These are phyloP conservation scores for Crocuta crocuta DNA, from an alignment of 2,113 vertebrate genomes.

Conservation along the genomic window DNA sequence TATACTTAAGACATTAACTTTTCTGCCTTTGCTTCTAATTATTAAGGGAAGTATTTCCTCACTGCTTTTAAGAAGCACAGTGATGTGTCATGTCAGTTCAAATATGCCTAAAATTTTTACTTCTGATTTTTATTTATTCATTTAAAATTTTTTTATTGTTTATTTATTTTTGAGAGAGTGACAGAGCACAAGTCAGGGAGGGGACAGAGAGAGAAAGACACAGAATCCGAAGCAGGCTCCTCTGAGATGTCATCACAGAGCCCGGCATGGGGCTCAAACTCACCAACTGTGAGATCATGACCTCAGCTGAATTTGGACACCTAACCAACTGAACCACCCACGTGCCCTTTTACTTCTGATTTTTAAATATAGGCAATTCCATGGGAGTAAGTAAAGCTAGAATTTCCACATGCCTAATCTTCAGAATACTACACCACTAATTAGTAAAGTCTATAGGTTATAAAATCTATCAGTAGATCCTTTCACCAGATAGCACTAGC, in stretches of 20 bases:
- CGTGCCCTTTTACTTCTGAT: background rate
- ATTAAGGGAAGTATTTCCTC: constrained; percentile 15
- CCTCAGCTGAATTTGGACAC: too few relatives aligned
- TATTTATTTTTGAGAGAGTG: too few relatives aligned
- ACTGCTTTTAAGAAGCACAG: constrained; percentile 2
- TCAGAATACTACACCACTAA: background rate
- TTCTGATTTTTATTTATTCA: background rate
- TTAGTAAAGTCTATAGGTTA: background rate
- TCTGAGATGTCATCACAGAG: too few relatives aligned
- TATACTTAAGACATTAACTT: background rate
- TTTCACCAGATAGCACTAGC: background rate
- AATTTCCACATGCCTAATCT: background rate
- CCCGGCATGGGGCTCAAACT: too few relatives aligned
- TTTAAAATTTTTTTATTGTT: too few relatives aligned
- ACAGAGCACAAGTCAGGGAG: too few relatives aligned
- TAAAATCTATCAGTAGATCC: background rate
- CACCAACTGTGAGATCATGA: too few relatives aligned
- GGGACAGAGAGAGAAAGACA: too few relatives aligned
- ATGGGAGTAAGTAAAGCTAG: background rate
- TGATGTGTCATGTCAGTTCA: background rate
- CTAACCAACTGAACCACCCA: too few relatives aligned
- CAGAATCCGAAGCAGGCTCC: too few relatives aligned
- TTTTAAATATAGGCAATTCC: background rate
- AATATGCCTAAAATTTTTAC: background rate
- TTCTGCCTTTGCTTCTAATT: background rate